These are phyloP conservation scores for Sisyra terminalis DNA, from an alignment of 2,888 invertebrate species.

Conservation along the genomic window DNA sequence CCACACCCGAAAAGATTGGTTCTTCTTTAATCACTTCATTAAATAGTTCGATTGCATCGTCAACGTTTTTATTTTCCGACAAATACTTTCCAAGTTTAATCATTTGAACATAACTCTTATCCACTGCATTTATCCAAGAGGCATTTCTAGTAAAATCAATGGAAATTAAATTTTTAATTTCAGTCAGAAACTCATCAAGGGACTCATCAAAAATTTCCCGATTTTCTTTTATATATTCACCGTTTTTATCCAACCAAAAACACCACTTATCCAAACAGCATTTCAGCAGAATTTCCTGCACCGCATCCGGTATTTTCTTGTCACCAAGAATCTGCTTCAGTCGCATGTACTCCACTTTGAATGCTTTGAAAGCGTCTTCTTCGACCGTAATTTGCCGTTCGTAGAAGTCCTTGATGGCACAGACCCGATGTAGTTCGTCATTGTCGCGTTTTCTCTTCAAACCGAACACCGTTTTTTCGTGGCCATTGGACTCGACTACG, in stretches of 20 bases:
- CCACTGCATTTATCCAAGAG: conserved; percentile 7
- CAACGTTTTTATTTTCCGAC: conserved; percentile 8
- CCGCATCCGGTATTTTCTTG: conserved; percentile 7
- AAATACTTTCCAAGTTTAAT: conserved; percentile 13
- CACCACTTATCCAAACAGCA: conserved; percentile 16
- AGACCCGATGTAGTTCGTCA: conserved; percentile 13
- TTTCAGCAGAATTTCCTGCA: conserved; percentile 13
- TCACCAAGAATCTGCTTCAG: conserved; percentile 8
- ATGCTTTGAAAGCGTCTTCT: conserved; percentile 14
- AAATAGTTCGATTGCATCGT: conserved; percentile 15
- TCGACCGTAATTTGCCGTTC: conserved; percentile 14
- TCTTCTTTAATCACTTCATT: conserved; percentile 16
- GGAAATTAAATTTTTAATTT: conserved; percentile 2
- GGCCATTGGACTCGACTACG: background rate
- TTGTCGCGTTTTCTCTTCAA: conserved; percentile 14
- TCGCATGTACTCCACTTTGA: conserved; percentile 12
- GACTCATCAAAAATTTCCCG: conserved; percentile 1
- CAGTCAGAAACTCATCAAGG: conserved; percentile 1
- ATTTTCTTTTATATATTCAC: conserved; percentile 6
- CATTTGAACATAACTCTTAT: conserved; percentile 12
- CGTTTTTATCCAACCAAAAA: conserved; percentile 16
- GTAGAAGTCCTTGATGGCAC: conserved; percentile 14
- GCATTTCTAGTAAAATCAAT: too few species aligned
- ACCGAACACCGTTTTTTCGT: conserved; percentile 10
- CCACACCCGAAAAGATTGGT: conserved; percentile 16